phyloP scores from a whole-genome alignment of 2,113 vertebrate genomes.

The Tupaia chinensis region DNA sequence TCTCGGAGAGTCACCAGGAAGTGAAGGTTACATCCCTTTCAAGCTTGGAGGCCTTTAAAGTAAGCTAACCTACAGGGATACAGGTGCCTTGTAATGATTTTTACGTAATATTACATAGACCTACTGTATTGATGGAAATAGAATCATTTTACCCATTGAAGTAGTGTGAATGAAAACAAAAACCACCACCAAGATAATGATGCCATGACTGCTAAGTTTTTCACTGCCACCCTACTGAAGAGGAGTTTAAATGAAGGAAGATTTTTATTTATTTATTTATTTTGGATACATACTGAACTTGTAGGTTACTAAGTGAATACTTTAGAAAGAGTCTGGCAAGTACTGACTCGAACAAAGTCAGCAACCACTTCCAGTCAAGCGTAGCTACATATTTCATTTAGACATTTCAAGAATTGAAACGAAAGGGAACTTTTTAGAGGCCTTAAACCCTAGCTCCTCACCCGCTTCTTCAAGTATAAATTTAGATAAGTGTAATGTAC shows the following conservation, averaged over 20 bases:
- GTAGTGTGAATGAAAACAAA: conserved; percentile 35
- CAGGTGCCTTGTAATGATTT: not conserved
- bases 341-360: conserved; percentile 64
- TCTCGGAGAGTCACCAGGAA: conserved; percentile 56
- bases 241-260: conserved; percentile 40
- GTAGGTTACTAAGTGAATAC: not conserved
- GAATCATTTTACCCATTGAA: conserved; percentile 57
- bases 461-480: conserved; percentile 55
- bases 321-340: conserved; percentile 39
- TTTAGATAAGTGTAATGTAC: conserved; percentile 70
- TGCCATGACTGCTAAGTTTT: conserved; percentile 12
- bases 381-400: conserved; percentile 53
- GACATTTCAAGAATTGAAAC: conserved; percentile 74
- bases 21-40: conserved; percentile 52
- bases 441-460: conserved; percentile 53
- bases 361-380: conserved; percentile 68
- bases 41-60: conserved; percentile 54
- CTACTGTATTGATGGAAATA: conserved; percentile 45
- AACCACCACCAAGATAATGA: conserved; percentile 3
- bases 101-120: not conserved
- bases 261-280: conserved; percentile 60
- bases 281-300: conserved; percentile 49
- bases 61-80: not conserved
- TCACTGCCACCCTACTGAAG: conserved; percentile 11
- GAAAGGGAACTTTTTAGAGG: conserved; percentile 63